phyloP scores from a whole-genome alignment of 2,888 invertebrate species.

The Sesia apiformis region DNA sequence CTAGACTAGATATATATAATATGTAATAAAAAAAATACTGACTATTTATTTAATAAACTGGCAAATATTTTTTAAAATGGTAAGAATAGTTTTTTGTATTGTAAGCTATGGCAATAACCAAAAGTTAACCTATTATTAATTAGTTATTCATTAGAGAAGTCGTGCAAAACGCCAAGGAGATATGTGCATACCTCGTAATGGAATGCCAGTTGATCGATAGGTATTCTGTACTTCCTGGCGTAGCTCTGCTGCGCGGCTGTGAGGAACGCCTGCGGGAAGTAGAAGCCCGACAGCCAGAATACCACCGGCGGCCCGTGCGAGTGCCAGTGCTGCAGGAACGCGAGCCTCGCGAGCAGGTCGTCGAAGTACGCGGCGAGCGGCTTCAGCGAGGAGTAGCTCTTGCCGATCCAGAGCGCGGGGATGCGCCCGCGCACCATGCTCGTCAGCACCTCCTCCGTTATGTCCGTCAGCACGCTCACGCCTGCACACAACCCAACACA shows the following conservation, averaged over 20 bases:
- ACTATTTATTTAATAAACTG: no score
- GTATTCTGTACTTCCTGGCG: constrained; percentile 92
- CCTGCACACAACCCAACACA: constrained; percentile 62
- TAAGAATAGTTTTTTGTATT: no score
- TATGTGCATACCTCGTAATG: constrained; percentile 79
- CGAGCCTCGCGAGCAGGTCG: constrained; percentile 87
- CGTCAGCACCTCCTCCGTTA: constrained; percentile 88
- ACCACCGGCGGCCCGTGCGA: constrained; percentile 84
- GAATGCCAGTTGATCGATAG: constrained; percentile 90
- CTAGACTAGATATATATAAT: no score
- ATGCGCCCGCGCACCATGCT: constrained; percentile 89
- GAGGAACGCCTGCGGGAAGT: constrained; percentile 95
- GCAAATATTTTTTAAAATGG: no score
- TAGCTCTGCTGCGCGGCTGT: constrained; percentile 95
- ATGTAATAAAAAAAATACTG: no score
- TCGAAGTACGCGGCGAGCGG: constrained; percentile 90
- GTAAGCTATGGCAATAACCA: no score
- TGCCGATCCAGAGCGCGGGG: constrained; percentile 87
- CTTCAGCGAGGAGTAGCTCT: constrained; percentile 94
- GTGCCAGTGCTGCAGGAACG: constrained; percentile 92
- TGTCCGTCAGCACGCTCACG: constrained; percentile 87
- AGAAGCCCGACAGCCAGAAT: constrained; percentile 96
- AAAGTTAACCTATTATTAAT: no score
- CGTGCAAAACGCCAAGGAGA: no score
- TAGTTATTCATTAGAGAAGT: no score